Conservation (phyloP, 2,888 invertebrate species). For the Parnassius mnemosyne region DNA sequence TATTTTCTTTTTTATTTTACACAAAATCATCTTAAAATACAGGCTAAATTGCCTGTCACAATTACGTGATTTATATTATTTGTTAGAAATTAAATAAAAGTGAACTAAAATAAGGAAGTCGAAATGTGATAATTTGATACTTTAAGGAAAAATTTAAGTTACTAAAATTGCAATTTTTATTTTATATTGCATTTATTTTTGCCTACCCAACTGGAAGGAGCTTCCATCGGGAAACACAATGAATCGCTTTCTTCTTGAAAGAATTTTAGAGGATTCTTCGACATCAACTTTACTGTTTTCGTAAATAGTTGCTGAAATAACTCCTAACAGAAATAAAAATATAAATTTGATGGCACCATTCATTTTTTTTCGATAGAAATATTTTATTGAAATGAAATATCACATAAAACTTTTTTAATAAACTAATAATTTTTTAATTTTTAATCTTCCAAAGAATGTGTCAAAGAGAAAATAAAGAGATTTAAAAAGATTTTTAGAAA, state of each 20-base stretch:
- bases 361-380: not conserved
- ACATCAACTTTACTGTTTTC: constrained; percentile 15
- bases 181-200: constrained; percentile 1
- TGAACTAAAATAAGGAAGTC: not conserved
- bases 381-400: too few species aligned
- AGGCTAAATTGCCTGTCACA: too few species aligned
- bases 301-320: constrained; percentile 14
- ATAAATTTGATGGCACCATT: constrained; percentile 4
- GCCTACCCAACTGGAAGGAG: constrained; percentile 80
- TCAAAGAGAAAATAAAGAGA: too few species aligned
- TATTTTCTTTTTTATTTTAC: too few species aligned
- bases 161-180: not conserved
- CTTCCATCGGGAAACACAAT: constrained; percentile 82
- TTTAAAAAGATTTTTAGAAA: too few species aligned
- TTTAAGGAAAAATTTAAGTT: not conserved
- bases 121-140: not conserved
- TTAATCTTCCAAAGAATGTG: too few species aligned
- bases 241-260: constrained; percentile 79
- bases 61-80: not conserved
- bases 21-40: too few species aligned
- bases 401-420: too few species aligned
- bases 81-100: not conserved
- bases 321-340: constrained; percentile 16
- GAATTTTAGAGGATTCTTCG: constrained; percentile 27
- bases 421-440: too few species aligned